Evolutionary conservation across 2,888 invertebrate genomes (phyloP), one percentile per base, ranked within the genome.

Genomic region (Xanthorhoe spadicearia): DNA sequence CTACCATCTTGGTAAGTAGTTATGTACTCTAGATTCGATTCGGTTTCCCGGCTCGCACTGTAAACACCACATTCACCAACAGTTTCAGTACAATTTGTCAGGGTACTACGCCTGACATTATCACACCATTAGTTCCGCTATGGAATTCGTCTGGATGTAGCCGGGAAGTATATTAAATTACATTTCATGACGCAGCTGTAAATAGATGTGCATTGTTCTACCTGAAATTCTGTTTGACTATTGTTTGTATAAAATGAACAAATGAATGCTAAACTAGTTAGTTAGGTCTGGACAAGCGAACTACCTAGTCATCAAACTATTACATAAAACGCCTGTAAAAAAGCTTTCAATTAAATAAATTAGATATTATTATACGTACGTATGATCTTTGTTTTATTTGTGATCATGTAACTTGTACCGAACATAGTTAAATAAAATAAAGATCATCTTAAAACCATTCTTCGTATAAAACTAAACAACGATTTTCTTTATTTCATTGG

Each of bases 161-260:
- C 52, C 43, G 46, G 53, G 48, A 70, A 62, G 61, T 59, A 49
- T 38, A 62, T 46, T 63, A 53, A 69, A 60, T 52, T 59, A 61
- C 48, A 53, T 53, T 53, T 53, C 32, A 53, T 53, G 53, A 53
- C 35, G 9, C 32, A 53, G 53, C 35, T 53, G 13, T 51, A 51
- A 51, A 23, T 51, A 51, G 23, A 5, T 1, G 7, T 18, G 49
- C 49, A 51, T 51, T 51, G 48, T 43, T 43, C 48, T 48, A 48
- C 48, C 48, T 48, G 48, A 48, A 17, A 43, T 43, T 43, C 38
- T 43, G 38, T 38, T 2, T 43, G 38, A 43, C 13, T 13, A 13
- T 43, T 13, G 13, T 13, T 32, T 4, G 13, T 13, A 2, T 13
- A 43, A 3, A 43, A 13, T 43, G 13, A 43, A 13, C 13, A 43